Evolutionary conservation across 2,113 vertebrate genomes (phyloP).

Genomic region (Tetrao urogallus): DNA sequence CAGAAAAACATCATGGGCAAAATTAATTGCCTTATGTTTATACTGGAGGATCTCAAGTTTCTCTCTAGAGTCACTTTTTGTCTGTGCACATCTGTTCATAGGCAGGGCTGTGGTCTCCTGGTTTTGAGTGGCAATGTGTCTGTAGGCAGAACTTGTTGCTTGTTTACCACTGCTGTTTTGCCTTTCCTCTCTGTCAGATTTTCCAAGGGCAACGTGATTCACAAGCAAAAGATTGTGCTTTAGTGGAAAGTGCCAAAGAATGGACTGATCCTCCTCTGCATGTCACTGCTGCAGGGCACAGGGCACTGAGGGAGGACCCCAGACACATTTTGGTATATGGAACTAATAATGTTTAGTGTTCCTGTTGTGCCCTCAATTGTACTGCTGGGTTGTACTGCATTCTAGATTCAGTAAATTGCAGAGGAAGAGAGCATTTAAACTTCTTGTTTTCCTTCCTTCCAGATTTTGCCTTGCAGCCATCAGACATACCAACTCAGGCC

Average conservation of each 20-base stretch:
- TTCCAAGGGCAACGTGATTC: neutral
- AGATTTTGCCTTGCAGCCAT: neutral
- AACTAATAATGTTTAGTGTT: neutral
- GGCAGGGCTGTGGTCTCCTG: neutral
- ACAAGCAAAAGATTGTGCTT: neutral
- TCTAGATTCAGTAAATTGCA: neutral
- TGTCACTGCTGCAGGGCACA: neutral
- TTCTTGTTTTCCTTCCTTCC: neutral
- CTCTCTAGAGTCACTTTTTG: neutral
- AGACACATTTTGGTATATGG: neutral
- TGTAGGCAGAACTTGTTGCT: neutral
- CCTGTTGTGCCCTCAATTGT: neutral
- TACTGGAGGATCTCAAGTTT: neutral
- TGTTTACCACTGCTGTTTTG: neutral
- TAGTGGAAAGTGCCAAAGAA: neutral
- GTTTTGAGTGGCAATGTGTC: accelerated
- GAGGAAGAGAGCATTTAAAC: neutral
- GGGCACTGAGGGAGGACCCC: neutral
- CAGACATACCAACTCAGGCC: neutral
- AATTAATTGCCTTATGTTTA: conserved; percentile 16
- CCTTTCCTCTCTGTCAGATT: neutral
- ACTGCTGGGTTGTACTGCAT: neutral
- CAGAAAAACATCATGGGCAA: neutral
- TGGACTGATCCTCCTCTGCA: neutral
- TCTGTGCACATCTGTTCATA: neutral